phyloP scores from a whole-genome alignment of 2,888 invertebrate genomes.

The Hanleya hanleyi region DNA sequence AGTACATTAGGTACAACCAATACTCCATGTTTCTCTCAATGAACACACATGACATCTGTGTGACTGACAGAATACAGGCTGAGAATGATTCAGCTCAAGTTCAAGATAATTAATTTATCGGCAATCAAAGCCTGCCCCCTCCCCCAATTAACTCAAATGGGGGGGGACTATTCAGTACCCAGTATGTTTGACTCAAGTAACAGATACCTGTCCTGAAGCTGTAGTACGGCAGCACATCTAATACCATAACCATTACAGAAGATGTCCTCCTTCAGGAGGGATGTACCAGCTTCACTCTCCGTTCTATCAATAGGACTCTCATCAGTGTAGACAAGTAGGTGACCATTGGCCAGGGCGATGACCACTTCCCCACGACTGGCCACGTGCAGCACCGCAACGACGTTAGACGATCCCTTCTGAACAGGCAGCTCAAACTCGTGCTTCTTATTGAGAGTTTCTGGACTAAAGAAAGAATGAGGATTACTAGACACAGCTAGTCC shows the following conservation, averaged over 20 bases:
- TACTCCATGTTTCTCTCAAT: too few relatives aligned
- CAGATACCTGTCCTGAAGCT: constrained; percentile 30
- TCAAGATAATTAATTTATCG: too few relatives aligned
- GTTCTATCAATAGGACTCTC: neutral
- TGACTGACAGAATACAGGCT: too few relatives aligned
- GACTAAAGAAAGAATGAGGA: neutral
- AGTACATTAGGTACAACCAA: too few relatives aligned
- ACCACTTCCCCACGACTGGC: neutral
- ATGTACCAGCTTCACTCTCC: neutral
- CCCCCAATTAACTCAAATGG: too few relatives aligned
- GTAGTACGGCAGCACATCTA: constrained; percentile 36
- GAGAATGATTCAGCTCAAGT: too few relatives aligned
- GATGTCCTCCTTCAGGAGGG: neutral
- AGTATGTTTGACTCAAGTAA: too few relatives aligned
- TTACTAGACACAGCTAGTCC: neutral
- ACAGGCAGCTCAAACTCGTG: neutral
- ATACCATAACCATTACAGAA: neutral
- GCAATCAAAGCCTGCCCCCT: too few relatives aligned
- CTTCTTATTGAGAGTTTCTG: neutral
- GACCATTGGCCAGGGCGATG: constrained; percentile 7
- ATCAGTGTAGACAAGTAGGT: constrained; percentile 5
- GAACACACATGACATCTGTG: too few relatives aligned
- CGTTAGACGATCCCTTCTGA: neutral
- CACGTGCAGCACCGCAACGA: neutral
- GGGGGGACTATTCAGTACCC: too few relatives aligned